These are phyloP conservation scores for Varroa destructor DNA, from an alignment of 1,140 invertebrate genomes.

Conservation along the genomic window DNA sequence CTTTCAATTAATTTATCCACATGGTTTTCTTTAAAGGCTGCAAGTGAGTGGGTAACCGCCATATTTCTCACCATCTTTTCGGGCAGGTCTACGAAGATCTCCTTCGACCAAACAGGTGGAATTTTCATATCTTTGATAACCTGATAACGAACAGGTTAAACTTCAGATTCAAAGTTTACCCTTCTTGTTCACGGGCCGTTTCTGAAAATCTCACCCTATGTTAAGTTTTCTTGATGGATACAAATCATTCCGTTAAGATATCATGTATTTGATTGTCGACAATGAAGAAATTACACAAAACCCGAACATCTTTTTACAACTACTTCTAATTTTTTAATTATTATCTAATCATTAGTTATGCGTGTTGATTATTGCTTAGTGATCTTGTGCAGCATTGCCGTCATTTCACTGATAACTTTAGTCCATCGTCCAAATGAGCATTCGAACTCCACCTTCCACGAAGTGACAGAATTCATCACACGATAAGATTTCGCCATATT, in stretches of 20 bases:
- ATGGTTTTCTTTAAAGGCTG: slow-evolving; percentile 48
- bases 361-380: slow-evolving; percentile 37
- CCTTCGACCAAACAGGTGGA: slow-evolving; percentile 52
- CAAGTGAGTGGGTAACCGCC: slow-evolving; percentile 43
- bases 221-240: no score
- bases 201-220: no score
- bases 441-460: slow-evolving; percentile 41
- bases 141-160: slow-evolving; percentile 39
- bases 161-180: not conserved
- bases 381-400: slow-evolving; percentile 49
- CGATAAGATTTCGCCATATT: no score
- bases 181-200: no score
- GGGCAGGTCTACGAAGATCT: slow-evolving; percentile 56
- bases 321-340: no score
- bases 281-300: no score
- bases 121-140: slow-evolving; percentile 46
- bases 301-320: no score
- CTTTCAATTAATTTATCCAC: no score
- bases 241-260: no score
- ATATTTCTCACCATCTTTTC: slow-evolving; percentile 55
- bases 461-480: slow-evolving; percentile 22
- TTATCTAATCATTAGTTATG: no score
- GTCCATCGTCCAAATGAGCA: slow-evolving; percentile 48
- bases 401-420: slow-evolving; percentile 48
- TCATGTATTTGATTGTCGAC: no score